Base-by-base conservation (phyloP, 2,888 invertebrate genomes). In the Netelia virgata region DNA sequence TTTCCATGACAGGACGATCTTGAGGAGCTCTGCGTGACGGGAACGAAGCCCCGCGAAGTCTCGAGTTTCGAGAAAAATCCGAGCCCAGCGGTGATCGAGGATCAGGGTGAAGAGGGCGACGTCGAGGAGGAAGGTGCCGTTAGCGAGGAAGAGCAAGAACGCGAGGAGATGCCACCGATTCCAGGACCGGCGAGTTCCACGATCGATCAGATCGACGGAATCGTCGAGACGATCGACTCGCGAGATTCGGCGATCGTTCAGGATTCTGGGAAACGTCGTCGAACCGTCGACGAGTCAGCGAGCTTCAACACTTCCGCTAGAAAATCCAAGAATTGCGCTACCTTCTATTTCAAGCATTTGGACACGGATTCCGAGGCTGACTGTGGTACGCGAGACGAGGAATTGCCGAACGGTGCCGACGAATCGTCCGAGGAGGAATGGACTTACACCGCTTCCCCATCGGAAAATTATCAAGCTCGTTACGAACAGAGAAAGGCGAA, bases 331-430 rank as follows among this genome's bases (percentile, higher is more conserved):
- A 97, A 97, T 93, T 95, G 96, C 92, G 98, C 96, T 88, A 97
- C 96, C 85, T 97, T 97, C 94, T 97, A 98, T 94, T 97, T 97
- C 94, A 97, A 96, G 93, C 98, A 98, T 93, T 95, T 96, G 93
- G 98, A 98, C 92, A 98, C 97, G 14, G 98, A 98, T 93, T 97
- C 97, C 11, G 97, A 97, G 92, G 95, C 95, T 92, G 96, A 96
- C 90, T 89, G 90, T 61, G 86, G 86, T 64, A 86, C 82, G 23
- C 78, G 87, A 8, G 87, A 88, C 63, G 93, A 91, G 86, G 93
- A 91, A 88, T 91, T 89, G 93, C 94, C 85, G 93, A 95, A 91
- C 94, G 95, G 72, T 93, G 88, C 86, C 55, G 92, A 93, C 87
- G 95, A 95, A 90, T 95, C 96, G 73, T 96, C 96, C 64, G 96